Evolutionary conservation across 2,113 vertebrate species (phyloP).

Genomic region (Recurvirostra avosetta): DNA sequence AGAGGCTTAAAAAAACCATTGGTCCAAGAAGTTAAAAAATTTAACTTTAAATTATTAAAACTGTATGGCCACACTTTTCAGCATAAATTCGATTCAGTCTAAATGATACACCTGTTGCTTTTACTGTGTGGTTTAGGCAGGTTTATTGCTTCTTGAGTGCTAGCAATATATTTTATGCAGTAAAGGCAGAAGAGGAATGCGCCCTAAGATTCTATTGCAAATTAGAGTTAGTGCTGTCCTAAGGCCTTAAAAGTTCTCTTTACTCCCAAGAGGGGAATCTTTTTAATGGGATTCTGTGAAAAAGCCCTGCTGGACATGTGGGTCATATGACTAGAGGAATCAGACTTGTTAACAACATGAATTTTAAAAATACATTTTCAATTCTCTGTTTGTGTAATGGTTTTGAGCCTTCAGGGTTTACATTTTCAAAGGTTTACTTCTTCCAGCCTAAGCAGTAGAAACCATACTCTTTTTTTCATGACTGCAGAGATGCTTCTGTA

Average conservation of each 20-base stretch:
- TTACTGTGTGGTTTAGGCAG: not conserved
- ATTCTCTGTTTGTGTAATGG: not conserved
- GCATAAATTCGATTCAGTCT: not conserved
- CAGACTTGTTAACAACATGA: not conserved
- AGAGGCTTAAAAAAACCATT: not conserved
- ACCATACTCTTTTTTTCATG: not conserved
- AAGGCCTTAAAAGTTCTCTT: not conserved
- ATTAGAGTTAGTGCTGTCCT: not conserved
- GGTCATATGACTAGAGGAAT: not conserved
- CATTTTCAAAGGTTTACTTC: not conserved
- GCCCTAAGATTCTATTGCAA: not conserved
- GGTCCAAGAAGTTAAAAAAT: not conserved
- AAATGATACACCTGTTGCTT: not conserved
- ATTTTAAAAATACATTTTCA: constrained; percentile 21
- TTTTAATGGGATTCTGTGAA: not conserved
- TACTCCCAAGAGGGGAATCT: not conserved
- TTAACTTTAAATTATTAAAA: not conserved
- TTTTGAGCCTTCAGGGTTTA: not conserved
- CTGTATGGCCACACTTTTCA: not conserved
- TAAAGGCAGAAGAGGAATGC: not conserved
- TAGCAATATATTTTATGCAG: not conserved
- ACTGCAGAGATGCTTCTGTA: not conserved
- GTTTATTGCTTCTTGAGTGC: not conserved
- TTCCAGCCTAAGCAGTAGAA: not conserved
- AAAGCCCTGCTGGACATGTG: not conserved